phyloP scores from a whole-genome alignment of 2,888 invertebrate species.

The Conistra vaccinii region DNA sequence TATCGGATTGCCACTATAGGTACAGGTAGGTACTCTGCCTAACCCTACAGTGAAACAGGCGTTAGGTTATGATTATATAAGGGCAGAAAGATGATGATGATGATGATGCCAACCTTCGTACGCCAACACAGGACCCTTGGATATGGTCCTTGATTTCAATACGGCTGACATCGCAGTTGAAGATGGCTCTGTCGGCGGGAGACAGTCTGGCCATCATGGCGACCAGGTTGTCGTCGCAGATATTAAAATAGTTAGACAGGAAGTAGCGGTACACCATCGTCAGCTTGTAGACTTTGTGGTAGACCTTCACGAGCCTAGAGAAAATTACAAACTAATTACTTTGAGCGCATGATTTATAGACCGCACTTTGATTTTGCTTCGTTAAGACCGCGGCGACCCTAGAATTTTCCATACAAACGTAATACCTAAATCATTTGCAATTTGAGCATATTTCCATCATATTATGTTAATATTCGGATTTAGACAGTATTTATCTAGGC shows the following conservation, averaged over 20 bases:
- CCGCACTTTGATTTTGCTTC: neutral
- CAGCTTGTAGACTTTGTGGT: constrained; percentile 19
- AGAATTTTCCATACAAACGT: too few species aligned
- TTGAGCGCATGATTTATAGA: neutral
- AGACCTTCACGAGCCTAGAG: constrained; percentile 20
- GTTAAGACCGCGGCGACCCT: too few species aligned
- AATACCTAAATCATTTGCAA: too few species aligned
- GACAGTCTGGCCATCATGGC: constrained; percentile 36
- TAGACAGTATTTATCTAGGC: too few species aligned
- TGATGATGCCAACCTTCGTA: constrained; percentile 23
- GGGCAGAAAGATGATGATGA: neutral
- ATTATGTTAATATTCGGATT: too few species aligned
- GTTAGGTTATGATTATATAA: too few species aligned
- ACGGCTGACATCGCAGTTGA: constrained; percentile 7
- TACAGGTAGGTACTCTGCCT: too few species aligned
- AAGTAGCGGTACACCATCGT: constrained; percentile 37
- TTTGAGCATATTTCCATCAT: too few species aligned
- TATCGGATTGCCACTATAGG: too few species aligned
- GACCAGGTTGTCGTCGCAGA: constrained; percentile 33
- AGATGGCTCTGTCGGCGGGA: constrained; percentile 34
- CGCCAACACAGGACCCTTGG: neutral
- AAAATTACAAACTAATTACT: neutral
- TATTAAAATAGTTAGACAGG: constrained; percentile 33
- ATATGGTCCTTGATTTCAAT: fast-evolving
- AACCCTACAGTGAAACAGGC: too few species aligned